These are phyloP conservation scores for Thalassarche chlororhynchos DNA, from an alignment of 2,113 vertebrate genomes.

Conservation along the genomic window DNA sequence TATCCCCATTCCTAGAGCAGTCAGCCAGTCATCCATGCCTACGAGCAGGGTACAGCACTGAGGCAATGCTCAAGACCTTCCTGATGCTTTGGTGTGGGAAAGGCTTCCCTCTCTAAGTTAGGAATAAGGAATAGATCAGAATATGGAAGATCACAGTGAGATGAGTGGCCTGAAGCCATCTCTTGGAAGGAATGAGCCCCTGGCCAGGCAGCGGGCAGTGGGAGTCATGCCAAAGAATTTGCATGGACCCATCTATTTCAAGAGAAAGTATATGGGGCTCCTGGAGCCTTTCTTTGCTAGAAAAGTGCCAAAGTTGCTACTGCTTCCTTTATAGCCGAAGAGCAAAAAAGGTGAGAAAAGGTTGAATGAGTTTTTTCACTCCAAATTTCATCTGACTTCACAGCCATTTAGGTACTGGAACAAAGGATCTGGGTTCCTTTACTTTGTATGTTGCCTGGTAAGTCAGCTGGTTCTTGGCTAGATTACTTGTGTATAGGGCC, in stretches of 20 bases:
- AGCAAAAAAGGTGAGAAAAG: neutral
- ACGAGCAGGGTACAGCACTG: neutral
- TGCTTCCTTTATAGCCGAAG: neutral
- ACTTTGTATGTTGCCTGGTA: neutral
- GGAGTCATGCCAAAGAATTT: neutral
- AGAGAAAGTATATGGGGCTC: neutral
- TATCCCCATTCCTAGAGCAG: neutral
- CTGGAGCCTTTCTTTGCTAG: neutral
- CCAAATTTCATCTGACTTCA: neutral
- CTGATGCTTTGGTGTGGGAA: neutral
- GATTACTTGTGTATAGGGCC: neutral
- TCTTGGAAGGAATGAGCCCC: neutral
- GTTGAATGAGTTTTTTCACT: neutral
- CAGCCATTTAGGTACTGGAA: neutral
- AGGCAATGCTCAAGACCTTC: neutral
- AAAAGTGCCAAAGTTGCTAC: neutral
- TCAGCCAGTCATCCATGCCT: neutral
- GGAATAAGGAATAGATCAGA: neutral
- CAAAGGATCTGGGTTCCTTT: neutral
- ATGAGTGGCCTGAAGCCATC: neutral
- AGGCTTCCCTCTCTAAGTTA: neutral
- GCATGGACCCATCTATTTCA: neutral
- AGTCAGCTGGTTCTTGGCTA: neutral
- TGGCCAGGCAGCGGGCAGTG: neutral
- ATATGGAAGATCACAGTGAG: neutral